phyloP scores from a whole-genome alignment of 1,140 invertebrate species.

The Euwallacea fornicatus region DNA sequence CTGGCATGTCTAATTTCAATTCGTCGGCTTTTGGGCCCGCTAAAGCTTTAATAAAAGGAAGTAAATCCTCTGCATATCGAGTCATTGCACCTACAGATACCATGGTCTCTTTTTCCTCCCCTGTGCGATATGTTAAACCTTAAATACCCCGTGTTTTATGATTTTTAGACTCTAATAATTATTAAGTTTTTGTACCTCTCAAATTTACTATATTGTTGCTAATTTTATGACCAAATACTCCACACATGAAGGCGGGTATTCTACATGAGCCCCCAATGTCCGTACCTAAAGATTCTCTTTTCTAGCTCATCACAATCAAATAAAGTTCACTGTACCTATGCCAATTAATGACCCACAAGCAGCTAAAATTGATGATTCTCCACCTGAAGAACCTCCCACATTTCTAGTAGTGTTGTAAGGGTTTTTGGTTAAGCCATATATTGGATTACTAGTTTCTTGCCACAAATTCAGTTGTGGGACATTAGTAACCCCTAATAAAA shows the following conservation, averaged over 20 bases:
- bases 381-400: conserved; percentile 83
- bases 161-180: not conserved
- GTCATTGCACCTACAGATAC: conserved; percentile 77
- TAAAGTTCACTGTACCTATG: conserved; percentile 62
- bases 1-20: conserved; percentile 55
- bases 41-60: conserved; percentile 69
- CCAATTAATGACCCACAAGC: conserved; percentile 83
- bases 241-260: conserved; percentile 94
- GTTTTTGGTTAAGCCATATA: conserved; percentile 90
- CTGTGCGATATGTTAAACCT: conserved; percentile 64
- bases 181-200: conserved; percentile 29
- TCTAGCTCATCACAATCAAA: not conserved
- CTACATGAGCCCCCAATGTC: conserved; percentile 96
- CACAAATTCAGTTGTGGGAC: conserved; percentile 86
- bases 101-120: conserved; percentile 63
- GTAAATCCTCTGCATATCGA: conserved; percentile 73
- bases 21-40: conserved; percentile 56
- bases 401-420: conserved; percentile 84
- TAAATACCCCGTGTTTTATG: conserved; percentile 19
- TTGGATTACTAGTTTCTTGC: conserved; percentile 87
- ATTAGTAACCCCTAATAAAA: conserved; percentile 84
- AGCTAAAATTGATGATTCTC: conserved; percentile 72
- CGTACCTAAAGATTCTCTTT: conserved; percentile 54
- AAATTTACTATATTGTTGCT: conserved; percentile 54
- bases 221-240: conserved; percentile 90